Evolutionary conservation across 2,888 invertebrate species (phyloP), one percentile per base, ranked within the genome.

Genomic region (Incurvaria masculella): DNA sequence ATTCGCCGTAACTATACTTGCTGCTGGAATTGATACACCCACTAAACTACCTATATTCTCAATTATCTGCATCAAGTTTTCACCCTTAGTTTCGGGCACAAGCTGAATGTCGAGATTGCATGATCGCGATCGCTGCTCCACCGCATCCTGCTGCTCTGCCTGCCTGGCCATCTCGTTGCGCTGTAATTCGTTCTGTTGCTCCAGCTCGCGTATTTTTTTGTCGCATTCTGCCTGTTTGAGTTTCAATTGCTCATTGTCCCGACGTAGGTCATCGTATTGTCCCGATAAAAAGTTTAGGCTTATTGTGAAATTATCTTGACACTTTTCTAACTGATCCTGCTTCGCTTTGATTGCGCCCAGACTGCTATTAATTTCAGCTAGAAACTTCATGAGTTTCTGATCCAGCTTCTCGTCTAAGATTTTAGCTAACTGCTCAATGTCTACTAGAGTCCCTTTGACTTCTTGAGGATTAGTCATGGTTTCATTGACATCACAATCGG

Each of bases 21-120:
- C 44, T 8, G 8, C 8, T 2, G 45, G 18, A 1, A 51, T 16
- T 1, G 16, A 19, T 14, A 49, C 44, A 11, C 44, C 44, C 1
- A 51, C 19, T 1, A 46, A n/a, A 1, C 4, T 23, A 2, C 51
- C 51, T 4, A 51, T 38, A 2, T 21, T 21, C 16, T 17, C 20
- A 1, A 46, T 43, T 3, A 49, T 2, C 2, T 44, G 42, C 2
- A 45, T 3, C 8, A 51, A 20, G 33, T 51, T 45, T 21, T 51
- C 49, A n/a, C 33, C 42, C 23, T 45, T 49, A 2, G 14, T 45
- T 41, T 51, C 51, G 1, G 49, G 51, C 10, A 51, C 18, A 42
- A 49, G 49, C 14, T 51, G 51, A 2, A 51, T 43, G 23, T 51
- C 51, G 2, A 52, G 4, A 21, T 52, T 52, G 17, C 48, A 50